Conservation (phyloP, 2,797 vertebrate genomes). For the Tachyglossus aculeatus region DNA sequence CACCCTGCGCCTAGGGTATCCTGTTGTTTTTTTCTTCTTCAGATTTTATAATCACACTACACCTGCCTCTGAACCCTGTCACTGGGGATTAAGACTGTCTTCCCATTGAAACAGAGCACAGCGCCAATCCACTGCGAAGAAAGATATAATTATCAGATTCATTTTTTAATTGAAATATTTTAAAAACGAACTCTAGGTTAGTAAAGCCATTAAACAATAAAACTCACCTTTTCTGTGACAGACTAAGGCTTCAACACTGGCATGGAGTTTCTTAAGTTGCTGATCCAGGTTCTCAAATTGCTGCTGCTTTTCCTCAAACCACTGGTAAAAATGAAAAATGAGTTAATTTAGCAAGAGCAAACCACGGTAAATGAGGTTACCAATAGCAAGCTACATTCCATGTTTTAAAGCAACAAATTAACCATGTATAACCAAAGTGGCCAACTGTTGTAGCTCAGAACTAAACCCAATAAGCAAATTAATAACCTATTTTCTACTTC, state of each 20-base stretch:
- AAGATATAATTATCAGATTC: background rate
- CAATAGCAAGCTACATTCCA: slow-evolving; percentile 62
- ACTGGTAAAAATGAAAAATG: slow-evolving; percentile 81
- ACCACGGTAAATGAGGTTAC: slow-evolving; percentile 74
- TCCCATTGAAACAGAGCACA: slow-evolving; percentile 15
- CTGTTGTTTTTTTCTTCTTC: no score
- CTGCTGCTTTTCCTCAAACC: slow-evolving; percentile 98
- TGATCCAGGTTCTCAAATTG: slow-evolving; percentile 97
- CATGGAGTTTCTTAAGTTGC: slow-evolving; percentile 93
- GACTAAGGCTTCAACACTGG: slow-evolving; percentile 91
- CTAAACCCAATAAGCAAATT: slow-evolving; percentile 78
- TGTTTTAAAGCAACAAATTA: slow-evolving; percentile 76
- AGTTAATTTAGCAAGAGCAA: slow-evolving; percentile 67
- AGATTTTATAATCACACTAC: no score
- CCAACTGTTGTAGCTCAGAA: slow-evolving; percentile 72
- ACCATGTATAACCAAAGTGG: slow-evolving; percentile 63
- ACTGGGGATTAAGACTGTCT: slow-evolving; percentile 1
- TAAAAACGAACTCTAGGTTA: background rate
- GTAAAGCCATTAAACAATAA: slow-evolving; percentile 20
- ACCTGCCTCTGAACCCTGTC: background rate
- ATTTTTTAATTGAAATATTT: slow-evolving; percentile 5
- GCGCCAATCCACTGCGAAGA: background rate
- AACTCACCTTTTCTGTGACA: slow-evolving; percentile 92
- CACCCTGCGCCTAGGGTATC: no score
- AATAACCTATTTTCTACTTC: slow-evolving; percentile 79